These are phyloP conservation scores for Erpornis zantholeuca DNA, from an alignment of 2,113 vertebrate genomes.

Conservation along the genomic window DNA sequence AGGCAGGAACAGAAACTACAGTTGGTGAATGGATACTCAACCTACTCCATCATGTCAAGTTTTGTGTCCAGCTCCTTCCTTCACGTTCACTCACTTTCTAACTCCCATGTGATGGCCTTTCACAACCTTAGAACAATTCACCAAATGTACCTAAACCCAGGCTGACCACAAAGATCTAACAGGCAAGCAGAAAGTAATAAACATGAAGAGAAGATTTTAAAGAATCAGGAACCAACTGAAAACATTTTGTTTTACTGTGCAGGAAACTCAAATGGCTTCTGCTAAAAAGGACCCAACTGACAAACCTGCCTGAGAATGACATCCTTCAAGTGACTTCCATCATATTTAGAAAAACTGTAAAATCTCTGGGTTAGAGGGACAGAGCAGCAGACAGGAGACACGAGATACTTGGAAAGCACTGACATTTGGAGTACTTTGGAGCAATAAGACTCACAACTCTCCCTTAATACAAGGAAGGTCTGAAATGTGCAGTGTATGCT, in stretches of 20 bases:
- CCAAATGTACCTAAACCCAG: neutral
- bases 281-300: neutral
- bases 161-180: neutral
- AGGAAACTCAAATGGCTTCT: neutral
- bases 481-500: neutral
- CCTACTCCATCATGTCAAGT: neutral
- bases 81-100: neutral
- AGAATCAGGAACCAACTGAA: neutral
- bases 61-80: neutral
- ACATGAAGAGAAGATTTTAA: neutral
- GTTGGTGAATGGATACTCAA: neutral
- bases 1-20: neutral
- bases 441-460: neutral
- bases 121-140: neutral
- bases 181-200: neutral
- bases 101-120: neutral
- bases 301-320: neutral
- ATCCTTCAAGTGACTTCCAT: neutral
- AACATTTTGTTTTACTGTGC: neutral
- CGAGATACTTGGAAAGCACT: neutral
- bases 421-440: neutral
- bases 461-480: neutral
- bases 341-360: neutral
- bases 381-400: neutral
- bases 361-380: neutral